Evolutionary conservation across 2,888 invertebrate genomes (phyloP).

Genomic region (Hermodice carunculata): DNA sequence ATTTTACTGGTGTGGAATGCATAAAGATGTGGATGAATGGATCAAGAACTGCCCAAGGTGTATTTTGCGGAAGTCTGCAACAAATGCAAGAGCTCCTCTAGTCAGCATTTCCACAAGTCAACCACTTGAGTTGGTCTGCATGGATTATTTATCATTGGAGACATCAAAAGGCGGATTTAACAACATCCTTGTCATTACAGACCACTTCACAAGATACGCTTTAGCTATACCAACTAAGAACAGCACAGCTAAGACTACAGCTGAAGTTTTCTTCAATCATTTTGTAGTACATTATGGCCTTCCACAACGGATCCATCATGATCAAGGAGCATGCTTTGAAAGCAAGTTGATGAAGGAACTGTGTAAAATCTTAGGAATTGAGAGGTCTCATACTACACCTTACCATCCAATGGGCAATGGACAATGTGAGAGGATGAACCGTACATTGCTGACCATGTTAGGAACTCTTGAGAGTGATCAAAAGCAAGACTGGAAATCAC

Average conservation of each 20-base stretch:
- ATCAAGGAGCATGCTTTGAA: slow-evolving; percentile 15
- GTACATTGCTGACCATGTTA: slow-evolving; percentile 30
- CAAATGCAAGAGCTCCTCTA: slow-evolving; percentile 7
- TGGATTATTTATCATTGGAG: slow-evolving; percentile 33
- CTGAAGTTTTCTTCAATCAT: slow-evolving; percentile 30
- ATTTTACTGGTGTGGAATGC: not conserved
- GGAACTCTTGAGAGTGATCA: slow-evolving; percentile 25
- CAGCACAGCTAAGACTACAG: slow-evolving; percentile 29
- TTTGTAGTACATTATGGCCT: slow-evolving; percentile 34
- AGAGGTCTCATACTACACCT: slow-evolving; percentile 12
- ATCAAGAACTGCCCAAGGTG: not conserved
- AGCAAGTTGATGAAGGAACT: not conserved
- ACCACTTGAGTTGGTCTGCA: slow-evolving; percentile 33
- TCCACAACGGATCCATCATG: not conserved
- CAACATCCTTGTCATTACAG: slow-evolving; percentile 35
- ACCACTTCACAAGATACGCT: slow-evolving; percentile 34
- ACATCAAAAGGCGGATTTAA: slow-evolving; percentile 19
- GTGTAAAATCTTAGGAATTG: not conserved
- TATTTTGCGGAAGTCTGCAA: not conserved
- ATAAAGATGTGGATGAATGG: not conserved
- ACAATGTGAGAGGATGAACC: slow-evolving; percentile 33
- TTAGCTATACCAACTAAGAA: slow-evolving; percentile 29
- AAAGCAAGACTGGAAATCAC: slow-evolving; percentile 29
- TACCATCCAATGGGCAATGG: slow-evolving; percentile 39
- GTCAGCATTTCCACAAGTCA: slow-evolving; percentile 7